Evolutionary conservation across 1,140 invertebrate species (phyloP).

Genomic region (Aphidius ervi): DNA sequence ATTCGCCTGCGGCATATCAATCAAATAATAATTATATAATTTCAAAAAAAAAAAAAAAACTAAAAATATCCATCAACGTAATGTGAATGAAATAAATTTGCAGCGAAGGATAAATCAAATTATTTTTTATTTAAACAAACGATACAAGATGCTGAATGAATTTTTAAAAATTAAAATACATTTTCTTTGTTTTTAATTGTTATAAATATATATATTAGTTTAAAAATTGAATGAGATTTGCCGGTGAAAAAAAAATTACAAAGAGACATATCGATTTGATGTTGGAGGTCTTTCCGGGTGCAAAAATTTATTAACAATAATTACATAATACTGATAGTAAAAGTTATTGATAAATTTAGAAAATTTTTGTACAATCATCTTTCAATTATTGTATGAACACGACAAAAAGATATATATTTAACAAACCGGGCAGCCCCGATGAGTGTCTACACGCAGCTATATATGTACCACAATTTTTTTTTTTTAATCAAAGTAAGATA

Average conservation of each 20-base stretch:
- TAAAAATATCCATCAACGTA: neutral
- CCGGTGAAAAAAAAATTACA: constrained; percentile 34
- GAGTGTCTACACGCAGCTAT: too few relatives aligned
- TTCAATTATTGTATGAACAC: too few relatives aligned
- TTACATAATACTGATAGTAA: too few relatives aligned
- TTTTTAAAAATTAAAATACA: neutral
- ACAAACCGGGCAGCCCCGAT: too few relatives aligned
- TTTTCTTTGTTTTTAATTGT: too few relatives aligned
- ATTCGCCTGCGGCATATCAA: constrained; percentile 40
- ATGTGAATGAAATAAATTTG: neutral
- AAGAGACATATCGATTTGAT: constrained; percentile 46
- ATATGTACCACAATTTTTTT: too few relatives aligned
- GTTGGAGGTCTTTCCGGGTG: constrained; percentile 36
- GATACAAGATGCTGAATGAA: neutral
- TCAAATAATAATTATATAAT: neutral
- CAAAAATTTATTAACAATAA: constrained; percentile 26
- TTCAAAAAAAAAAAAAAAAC: neutral
- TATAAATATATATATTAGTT: too few relatives aligned
- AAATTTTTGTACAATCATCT: too few relatives aligned
- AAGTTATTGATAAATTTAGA: too few relatives aligned
- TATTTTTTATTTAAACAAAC: neutral
- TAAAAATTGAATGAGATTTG: too few relatives aligned
- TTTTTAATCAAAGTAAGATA: too few relatives aligned
- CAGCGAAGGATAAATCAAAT: neutral
- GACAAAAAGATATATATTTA: too few relatives aligned